Base-by-base conservation (phyloP, 2,113 vertebrate genomes). In the Tupaia chinensis region DNA sequence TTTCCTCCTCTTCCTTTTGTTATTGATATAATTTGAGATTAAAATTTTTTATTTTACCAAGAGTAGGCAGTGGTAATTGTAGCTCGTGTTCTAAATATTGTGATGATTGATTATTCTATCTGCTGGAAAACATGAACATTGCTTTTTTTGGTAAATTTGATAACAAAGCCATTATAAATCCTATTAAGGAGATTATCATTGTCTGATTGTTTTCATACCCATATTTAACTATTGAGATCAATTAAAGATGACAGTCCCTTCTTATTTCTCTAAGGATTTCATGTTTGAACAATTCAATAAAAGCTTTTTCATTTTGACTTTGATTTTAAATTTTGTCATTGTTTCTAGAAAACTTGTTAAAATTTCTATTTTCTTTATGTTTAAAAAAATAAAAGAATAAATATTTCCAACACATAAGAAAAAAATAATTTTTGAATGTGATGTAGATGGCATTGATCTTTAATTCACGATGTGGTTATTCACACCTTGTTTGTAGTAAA, bases 311-410 rank as follows among this genome's bases (percentile, higher is more conserved):
- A 32, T 78, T 86, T 84, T 78, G 10, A 29, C 13, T 93, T 87
- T 89, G 85, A 81, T 32, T 90, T 96, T 87, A 56, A 61, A 68
- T 70, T 93, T 80, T 81, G 1, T 94, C 61, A 76, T 87, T 16
- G 20, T n/a, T 25, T 10, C 13, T 53, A 86, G 13, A 34, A 23
- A 94, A 9, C 17, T 83, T 68, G 0, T 27, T 89, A 17, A 78
- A 66, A 68, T 44, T 78, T 76, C 29, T 69, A 66, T 53, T 84
- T 79, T 77, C 88, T 29, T 92, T 68, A 61, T 72, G 3, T 54
- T 89, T 94, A 2, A 79, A 19, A 44, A 81, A 81, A 91, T 17
- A 89, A 60, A 58, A 56, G 22, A 54, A 65, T 72, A 85, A 72
- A 3, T 53, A 79, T 86, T 95, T 10, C 22, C 58, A 89, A 92